Conservation (phyloP, 35 echinoderm and acorn worm species). For the Apostichopus japonicus region DNA sequence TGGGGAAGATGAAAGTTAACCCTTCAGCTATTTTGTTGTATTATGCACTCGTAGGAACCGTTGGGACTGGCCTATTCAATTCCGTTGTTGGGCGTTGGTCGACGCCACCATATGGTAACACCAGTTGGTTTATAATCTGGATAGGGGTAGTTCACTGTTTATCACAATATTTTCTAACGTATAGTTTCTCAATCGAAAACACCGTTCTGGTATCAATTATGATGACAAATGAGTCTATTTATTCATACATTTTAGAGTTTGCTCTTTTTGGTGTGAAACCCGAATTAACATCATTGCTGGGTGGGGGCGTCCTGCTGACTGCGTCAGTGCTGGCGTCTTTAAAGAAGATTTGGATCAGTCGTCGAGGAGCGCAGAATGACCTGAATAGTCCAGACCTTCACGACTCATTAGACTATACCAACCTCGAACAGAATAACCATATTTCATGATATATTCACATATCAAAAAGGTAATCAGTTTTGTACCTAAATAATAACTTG, state of each 20-base stretch:
- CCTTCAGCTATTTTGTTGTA: neutral
- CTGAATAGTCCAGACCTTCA: neutral
- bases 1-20: slow-evolving; percentile 13
- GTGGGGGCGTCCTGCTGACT: neutral
- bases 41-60: neutral
- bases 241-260: slow-evolving; percentile 16
- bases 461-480: no score
- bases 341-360: neutral
- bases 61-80: neutral
- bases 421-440: no score
- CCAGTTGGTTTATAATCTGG: neutral
- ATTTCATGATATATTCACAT: no score
- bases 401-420: no score
- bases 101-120: neutral
- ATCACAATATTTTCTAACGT: slow-evolving; percentile 25
- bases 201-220: slow-evolving; percentile 8
- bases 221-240: slow-evolving; percentile 6
- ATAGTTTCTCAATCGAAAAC: slow-evolving; percentile 14
- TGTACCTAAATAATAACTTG: no score
- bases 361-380: neutral
- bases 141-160: slow-evolving; percentile 9
- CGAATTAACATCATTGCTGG: neutral
- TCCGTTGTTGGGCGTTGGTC: neutral
- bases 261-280: neutral
- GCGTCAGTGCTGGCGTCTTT: slow-evolving; percentile 6